phyloP scores from a whole-genome alignment of 2,113 vertebrate species.

The Gymnobelideus leadbeateri region DNA sequence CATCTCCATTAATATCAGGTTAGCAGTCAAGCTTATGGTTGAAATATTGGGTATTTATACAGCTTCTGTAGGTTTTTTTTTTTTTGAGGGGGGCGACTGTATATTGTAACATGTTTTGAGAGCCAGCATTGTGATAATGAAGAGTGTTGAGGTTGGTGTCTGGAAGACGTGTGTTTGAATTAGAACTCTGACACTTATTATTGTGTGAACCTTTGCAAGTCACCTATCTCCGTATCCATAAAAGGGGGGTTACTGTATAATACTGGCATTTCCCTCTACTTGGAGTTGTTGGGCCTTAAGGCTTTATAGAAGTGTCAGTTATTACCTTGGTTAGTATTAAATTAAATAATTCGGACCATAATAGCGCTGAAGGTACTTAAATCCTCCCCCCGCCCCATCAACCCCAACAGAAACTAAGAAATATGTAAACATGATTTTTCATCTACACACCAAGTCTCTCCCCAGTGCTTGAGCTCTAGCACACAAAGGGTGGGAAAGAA shows the following conservation, averaged over 20 bases:
- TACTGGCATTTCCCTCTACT: background rate
- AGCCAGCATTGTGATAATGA: background rate
- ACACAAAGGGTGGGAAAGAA: slow-evolving; percentile 65
- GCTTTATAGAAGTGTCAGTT: background rate
- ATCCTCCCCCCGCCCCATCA: background rate
- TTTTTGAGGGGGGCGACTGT: background rate
- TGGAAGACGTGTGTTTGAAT: background rate
- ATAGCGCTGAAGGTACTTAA: slow-evolving; percentile 20
- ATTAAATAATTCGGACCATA: slow-evolving; percentile 12
- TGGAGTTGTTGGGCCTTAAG: background rate
- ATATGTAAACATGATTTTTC: background rate
- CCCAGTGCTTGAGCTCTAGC: background rate
- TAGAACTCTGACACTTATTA: background rate
- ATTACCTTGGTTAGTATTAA: slow-evolving; percentile 22
- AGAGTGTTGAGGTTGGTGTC: background rate
- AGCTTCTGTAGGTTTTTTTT: background rate
- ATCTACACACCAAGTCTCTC: background rate
- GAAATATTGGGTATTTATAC: background rate
- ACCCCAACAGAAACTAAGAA: background rate
- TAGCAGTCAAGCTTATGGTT: background rate
- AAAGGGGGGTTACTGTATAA: background rate
- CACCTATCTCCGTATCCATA: background rate
- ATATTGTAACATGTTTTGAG: background rate
- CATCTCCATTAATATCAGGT: slow-evolving; percentile 14
- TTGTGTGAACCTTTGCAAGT: background rate